Percentiles rank a stretch among this genome's conserved stretches.
Conservation (phyloP, 1,140 invertebrate genomes). For the Tyrophagus putrescentiae region DNA sequence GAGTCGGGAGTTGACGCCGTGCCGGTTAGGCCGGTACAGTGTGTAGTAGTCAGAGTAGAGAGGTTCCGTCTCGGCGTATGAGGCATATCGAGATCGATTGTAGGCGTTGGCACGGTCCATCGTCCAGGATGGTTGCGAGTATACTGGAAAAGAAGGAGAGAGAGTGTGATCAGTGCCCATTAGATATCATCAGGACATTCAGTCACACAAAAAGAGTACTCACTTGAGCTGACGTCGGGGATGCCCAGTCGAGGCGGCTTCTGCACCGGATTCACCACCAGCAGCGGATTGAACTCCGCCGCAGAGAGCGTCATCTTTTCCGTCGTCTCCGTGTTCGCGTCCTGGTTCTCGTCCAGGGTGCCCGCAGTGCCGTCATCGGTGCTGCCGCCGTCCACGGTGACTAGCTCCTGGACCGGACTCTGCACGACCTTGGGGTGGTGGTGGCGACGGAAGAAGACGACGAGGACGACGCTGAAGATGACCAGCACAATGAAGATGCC, state of each 20-base stretch:
- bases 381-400: neutral
- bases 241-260: conserved; percentile 21
- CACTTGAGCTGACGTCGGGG: conserved; percentile 11
- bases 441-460: conserved; percentile 18
- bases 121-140: conserved; percentile 7
- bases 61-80: conserved; percentile 11
- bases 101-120: neutral
- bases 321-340: conserved; percentile 7
- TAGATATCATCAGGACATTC: no score
- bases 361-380: conserved; percentile 14
- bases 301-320: conserved; percentile 7
- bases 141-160: neutral
- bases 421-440: neutral
- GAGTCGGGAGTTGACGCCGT: neutral
- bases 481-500: conserved; percentile 22
- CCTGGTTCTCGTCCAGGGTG: conserved; percentile 18
- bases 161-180: no score
- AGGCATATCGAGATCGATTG: conserved; percentile 17
- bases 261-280: conserved; percentile 22
- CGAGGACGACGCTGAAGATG: conserved; percentile 17
- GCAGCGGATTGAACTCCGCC: neutral
- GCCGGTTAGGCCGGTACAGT: conserved; percentile 6
- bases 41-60: conserved; percentile 5
- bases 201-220: no score
- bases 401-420: neutral